Conservation (phyloP, 2,113 vertebrate genomes). For the Muscicapa adusta region DNA sequence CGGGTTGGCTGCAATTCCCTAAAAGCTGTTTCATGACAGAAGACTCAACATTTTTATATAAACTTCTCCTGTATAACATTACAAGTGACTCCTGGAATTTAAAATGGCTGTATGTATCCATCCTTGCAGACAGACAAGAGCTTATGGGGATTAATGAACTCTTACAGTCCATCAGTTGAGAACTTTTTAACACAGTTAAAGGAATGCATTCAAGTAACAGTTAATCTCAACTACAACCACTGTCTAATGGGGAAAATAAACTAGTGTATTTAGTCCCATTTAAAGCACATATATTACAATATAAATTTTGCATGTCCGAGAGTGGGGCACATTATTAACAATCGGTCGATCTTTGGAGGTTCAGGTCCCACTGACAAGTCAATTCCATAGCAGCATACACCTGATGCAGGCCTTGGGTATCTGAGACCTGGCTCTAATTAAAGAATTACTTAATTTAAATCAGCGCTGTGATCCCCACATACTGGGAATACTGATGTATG, state of each 20-base stretch:
- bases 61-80: background rate
- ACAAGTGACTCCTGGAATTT: background rate
- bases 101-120: background rate
- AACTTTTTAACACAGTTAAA: background rate
- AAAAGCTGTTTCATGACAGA: background rate
- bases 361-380: background rate
- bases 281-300: background rate
- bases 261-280: background rate
- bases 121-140: background rate
- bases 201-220: background rate
- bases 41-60: background rate
- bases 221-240: background rate
- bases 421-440: background rate
- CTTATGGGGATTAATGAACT: background rate
- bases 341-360: background rate
- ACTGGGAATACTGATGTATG: rapidly evolving
- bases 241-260: background rate
- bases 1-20: background rate
- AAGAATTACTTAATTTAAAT: background rate
- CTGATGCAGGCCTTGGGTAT: background rate
- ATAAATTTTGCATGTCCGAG: background rate
- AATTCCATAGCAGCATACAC: background rate
- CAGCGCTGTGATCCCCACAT: background rate
- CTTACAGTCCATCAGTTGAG: background rate
- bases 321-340: background rate